Percentiles rank a stretch among this genome's conserved stretches.
phyloP scores from a whole-genome alignment of 2,113 vertebrate genomes.

The Lycocorax pyrrhopterus region DNA sequence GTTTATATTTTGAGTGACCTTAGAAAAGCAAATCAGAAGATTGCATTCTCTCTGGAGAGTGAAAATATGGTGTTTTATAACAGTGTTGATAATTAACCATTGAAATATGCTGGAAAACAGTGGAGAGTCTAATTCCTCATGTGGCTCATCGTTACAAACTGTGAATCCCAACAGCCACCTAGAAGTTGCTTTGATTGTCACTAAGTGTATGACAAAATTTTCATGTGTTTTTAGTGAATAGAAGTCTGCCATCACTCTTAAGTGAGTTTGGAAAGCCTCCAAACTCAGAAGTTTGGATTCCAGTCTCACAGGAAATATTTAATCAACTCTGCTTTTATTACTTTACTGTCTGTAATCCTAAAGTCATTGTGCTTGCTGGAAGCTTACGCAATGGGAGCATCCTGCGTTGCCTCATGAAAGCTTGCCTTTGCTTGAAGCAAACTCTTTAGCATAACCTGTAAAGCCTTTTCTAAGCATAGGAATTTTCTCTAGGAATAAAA shows the following conservation, averaged over 20 bases:
- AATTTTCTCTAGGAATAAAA: neutral
- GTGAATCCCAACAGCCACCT: neutral
- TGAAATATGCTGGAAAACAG: neutral
- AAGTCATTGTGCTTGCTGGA: neutral
- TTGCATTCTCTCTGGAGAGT: neutral
- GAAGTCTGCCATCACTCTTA: neutral
- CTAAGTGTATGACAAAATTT: neutral
- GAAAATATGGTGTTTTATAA: neutral
- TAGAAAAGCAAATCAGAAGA: neutral
- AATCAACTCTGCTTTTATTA: neutral
- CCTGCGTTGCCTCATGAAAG: neutral
- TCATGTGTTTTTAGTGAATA: neutral
- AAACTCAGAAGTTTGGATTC: neutral
- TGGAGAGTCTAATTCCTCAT: neutral
- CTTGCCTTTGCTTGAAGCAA: neutral
- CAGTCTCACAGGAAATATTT: neutral
- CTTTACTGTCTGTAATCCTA: neutral
- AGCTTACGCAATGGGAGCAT: neutral
- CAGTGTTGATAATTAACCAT: neutral
- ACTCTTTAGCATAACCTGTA: neutral
- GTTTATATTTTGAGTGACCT: neutral
- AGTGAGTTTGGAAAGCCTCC: neutral
- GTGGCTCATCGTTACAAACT: neutral
- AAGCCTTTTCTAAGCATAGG: neutral
- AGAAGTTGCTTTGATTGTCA: neutral